phyloP scores from a whole-genome alignment of 2,797 vertebrate species.

The Phylloscopus collybita region DNA sequence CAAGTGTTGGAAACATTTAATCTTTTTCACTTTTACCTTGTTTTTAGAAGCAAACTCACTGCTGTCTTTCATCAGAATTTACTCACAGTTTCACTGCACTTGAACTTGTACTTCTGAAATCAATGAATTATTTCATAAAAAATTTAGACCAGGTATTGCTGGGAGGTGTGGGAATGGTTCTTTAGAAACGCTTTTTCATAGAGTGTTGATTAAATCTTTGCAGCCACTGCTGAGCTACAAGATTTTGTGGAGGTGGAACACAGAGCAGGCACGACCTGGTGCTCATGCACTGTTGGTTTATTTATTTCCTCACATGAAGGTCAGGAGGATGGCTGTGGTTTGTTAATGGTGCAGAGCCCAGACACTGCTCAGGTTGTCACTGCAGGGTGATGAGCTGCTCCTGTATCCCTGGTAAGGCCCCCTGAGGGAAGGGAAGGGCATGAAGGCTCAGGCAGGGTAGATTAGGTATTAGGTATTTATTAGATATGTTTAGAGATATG shows the following conservation, averaged over 20 bases:
- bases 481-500: no score
- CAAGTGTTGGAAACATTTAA: accelerated
- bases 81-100: neutral
- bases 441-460: neutral
- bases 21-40: neutral
- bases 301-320: neutral
- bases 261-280: neutral
- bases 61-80: neutral
- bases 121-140: neutral
- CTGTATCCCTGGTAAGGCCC: neutral
- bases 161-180: neutral
- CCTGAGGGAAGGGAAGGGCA: neutral
- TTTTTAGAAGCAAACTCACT: neutral
- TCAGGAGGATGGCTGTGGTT: neutral
- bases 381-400: neutral
- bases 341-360: neutral
- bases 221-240: neutral
- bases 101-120: neutral
- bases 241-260: neutral
- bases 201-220: neutral
- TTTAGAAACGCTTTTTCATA: neutral
- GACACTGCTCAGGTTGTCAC: neutral
- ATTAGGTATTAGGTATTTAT: neutral
- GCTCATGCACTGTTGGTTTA: neutral
- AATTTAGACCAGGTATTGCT: neutral